Percentiles rank a stretch among this genome's conserved stretches.
Conservation (phyloP, 2,888 invertebrate genomes). For the Tetragonisca angustula region DNA sequence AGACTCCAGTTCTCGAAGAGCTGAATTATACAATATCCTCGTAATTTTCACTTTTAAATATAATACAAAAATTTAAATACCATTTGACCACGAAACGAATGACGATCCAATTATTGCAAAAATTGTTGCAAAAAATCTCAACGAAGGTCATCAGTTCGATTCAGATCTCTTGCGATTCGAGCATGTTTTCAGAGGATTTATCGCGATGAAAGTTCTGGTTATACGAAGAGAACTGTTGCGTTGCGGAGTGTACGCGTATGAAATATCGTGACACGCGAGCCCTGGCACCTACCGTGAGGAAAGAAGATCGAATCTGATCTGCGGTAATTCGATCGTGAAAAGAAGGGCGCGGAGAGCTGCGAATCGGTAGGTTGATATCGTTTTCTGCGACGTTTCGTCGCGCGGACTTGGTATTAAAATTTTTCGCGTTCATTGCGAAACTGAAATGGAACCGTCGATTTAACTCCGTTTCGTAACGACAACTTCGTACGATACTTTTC, state of each 20-base stretch:
- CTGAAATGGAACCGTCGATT: background rate
- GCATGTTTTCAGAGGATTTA: background rate
- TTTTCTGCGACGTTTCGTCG: slow-evolving; percentile 43
- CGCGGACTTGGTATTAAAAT: slow-evolving; percentile 24
- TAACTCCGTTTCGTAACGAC: background rate
- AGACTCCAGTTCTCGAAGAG: too few relatives aligned
- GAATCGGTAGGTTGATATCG: slow-evolving; percentile 42
- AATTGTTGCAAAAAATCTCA: too few relatives aligned
- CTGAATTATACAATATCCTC: too few relatives aligned
- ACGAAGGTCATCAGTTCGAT: too few relatives aligned
- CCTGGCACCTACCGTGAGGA: slow-evolving; percentile 36
- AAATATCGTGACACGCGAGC: slow-evolving; percentile 60
- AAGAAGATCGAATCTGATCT: slow-evolving; percentile 61
- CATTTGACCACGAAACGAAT: too few relatives aligned
- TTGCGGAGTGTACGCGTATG: slow-evolving; percentile 34
- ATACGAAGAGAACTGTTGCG: background rate
- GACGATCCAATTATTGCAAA: too few relatives aligned
- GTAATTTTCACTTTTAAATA: too few relatives aligned
- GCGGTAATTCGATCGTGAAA: slow-evolving; percentile 56
- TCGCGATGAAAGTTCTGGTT: background rate
- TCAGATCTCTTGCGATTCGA: too few relatives aligned
- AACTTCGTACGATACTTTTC: too few relatives aligned
- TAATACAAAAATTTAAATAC: too few relatives aligned
- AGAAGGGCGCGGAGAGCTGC: slow-evolving; percentile 23
- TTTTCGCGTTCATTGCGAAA: slow-evolving; percentile 17